These are phyloP conservation scores for Leptocoma aspasia DNA, from an alignment of 2,113 vertebrate species.

Conservation along the genomic window DNA sequence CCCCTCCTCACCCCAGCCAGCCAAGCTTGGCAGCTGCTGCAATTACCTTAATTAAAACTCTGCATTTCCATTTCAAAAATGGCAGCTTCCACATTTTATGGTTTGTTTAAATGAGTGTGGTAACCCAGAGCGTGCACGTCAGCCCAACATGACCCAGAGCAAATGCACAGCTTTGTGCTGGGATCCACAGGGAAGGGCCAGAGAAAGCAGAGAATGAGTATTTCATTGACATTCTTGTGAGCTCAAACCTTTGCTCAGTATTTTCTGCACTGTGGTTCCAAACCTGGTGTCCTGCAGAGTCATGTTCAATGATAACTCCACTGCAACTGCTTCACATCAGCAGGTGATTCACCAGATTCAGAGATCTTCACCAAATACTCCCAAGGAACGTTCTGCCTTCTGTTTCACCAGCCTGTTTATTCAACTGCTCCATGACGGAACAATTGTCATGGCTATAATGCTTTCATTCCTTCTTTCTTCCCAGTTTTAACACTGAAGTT, in stretches of 20 bases:
- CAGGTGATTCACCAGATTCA: neutral
- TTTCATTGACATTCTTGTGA: neutral
- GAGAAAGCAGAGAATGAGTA: neutral
- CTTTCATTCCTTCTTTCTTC: fast-evolving
- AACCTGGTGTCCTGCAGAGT: neutral
- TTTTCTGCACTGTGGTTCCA: neutral
- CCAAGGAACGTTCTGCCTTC: neutral
- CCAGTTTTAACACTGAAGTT: neutral
- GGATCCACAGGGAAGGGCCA: neutral
- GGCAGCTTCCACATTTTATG: neutral
- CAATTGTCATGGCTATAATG: fast-evolving
- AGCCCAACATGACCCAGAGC: neutral
- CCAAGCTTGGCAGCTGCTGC: neutral
- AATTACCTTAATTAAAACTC: neutral
- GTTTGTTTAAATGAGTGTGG: neutral
- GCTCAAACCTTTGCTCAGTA: neutral
- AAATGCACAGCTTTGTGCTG: neutral
- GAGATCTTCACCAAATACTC: neutral
- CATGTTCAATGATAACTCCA: neutral
- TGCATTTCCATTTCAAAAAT: neutral
- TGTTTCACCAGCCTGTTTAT: neutral
- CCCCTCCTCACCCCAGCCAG: neutral
- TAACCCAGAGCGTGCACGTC: fast-evolving
- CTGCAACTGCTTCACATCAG: neutral
- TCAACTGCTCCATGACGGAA: neutral